Base-by-base conservation (phyloP, 2,888 invertebrate species). In the Pristionchus fissidentatus region DNA sequence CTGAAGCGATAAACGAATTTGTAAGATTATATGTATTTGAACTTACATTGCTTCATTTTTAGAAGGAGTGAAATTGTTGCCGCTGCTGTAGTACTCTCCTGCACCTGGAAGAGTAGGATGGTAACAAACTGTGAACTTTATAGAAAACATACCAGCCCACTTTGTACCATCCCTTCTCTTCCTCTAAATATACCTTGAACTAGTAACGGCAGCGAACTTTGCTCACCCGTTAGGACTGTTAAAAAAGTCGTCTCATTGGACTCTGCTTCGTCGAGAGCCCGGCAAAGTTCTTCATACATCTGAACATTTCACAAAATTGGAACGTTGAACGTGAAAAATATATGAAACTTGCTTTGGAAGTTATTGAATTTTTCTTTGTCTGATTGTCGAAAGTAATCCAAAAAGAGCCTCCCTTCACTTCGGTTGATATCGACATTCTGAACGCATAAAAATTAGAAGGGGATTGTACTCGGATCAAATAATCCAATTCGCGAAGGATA, bases 381-480 rank as follows among this genome's bases (percentile, higher is more conserved):
- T 32, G 62, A 22, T 66, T 66, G 62, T 66, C 38, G 3, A 66
- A 19, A 15, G 62, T 66, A 38, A 66, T 66, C 38, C 62, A 66
- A 38, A 38, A 66, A 22, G 62, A 32, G 4, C 19, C 22, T 4
- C 38, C 62, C 22, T 38, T 7, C 38, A 38, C 38, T 19, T 66
- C 62, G 1, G 29, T 29, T 29, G 32, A 13, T 32, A 60, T 60
- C 32, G 60, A 60, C 60, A 60, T 60, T 10, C 19, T n/a, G n/a
- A n/a, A n/a, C n/a, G n/a, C n/a, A n/a, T n/a, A n/a, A n/a, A n/a
- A n/a, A n/a, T n/a, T n/a, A n/a, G n/a, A n/a, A n/a, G n/a, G n/a
- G n/a, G n/a, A n/a, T n/a, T n/a, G n/a, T n/a, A n/a, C n/a, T n/a
- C n/a, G n/a, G n/a, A n/a, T n/a, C n/a, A n/a, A n/a, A n/a, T n/a